These are phyloP conservation scores for Metopolophium dirhodum DNA, from an alignment of 1,140 invertebrate species.

Conservation along the genomic window DNA sequence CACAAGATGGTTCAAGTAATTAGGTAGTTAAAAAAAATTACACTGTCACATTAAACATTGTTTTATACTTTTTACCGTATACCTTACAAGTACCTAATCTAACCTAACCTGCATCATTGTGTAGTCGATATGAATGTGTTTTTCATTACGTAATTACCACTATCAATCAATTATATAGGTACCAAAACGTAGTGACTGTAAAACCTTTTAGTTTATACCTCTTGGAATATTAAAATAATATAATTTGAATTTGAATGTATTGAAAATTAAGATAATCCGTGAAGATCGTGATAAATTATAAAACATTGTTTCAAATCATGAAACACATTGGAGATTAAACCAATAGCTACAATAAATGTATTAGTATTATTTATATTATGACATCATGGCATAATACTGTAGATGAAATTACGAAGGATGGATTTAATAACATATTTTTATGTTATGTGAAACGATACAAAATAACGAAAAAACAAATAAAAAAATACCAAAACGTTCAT, in stretches of 20 bases:
- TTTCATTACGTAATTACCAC: no score
- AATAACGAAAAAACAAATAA: no score
- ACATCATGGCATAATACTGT: background rate
- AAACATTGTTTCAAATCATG: background rate
- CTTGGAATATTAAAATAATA: background rate
- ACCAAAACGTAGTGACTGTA: background rate
- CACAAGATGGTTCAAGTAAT: no score
- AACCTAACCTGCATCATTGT: background rate
- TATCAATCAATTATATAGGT: no score
- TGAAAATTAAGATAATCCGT: background rate
- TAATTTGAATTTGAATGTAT: background rate
- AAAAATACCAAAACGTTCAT: background rate
- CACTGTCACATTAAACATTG: background rate
- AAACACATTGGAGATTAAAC: background rate
- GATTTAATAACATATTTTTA: no score
- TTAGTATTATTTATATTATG: background rate
- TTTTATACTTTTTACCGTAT: background rate
- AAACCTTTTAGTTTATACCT: background rate
- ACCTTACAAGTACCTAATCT: no score
- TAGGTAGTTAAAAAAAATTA: background rate
- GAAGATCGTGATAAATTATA: background rate
- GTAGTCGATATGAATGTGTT: no score
- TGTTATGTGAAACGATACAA: no score
- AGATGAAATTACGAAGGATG: background rate
- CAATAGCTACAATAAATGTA: background rate